Evolutionary conservation across 2,113 vertebrate species (phyloP).

Genomic region (Burhinus oedicnemus): DNA sequence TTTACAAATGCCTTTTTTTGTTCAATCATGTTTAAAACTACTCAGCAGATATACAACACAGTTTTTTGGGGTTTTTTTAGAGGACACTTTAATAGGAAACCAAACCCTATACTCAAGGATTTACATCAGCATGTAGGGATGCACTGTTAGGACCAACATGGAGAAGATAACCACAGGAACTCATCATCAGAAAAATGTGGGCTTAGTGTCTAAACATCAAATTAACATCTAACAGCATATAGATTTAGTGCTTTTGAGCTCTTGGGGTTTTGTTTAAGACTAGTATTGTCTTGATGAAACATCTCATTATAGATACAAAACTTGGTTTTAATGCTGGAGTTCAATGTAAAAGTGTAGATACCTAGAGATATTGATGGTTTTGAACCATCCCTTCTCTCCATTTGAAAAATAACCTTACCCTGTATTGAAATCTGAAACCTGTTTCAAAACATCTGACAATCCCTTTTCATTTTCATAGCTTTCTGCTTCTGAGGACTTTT

Average conservation of each 20-base stretch:
- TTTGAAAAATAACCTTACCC: constrained; percentile 49
- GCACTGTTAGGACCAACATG: neutral
- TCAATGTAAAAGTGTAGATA: neutral
- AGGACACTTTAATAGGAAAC: neutral
- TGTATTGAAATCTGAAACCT: neutral
- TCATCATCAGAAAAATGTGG: neutral
- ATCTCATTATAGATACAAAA: neutral
- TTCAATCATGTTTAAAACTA: neutral
- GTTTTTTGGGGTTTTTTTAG: neutral
- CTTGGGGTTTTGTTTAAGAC: neutral
- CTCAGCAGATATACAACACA: neutral
- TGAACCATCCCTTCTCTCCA: neutral
- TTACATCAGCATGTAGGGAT: neutral
- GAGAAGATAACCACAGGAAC: neutral
- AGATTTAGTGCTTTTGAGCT: neutral
- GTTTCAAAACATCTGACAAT: neutral
- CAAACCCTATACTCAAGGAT: neutral
- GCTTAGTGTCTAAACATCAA: neutral
- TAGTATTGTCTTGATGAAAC: neutral
- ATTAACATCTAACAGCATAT: neutral
- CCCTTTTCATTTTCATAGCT: neutral
- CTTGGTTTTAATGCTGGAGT: neutral
- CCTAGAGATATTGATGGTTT: neutral
- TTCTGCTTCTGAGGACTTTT: neutral
- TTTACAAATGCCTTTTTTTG: neutral